Evolutionary conservation across 2,888 invertebrate species (phyloP).

Genomic region (Scaptomyza parva): DNA sequence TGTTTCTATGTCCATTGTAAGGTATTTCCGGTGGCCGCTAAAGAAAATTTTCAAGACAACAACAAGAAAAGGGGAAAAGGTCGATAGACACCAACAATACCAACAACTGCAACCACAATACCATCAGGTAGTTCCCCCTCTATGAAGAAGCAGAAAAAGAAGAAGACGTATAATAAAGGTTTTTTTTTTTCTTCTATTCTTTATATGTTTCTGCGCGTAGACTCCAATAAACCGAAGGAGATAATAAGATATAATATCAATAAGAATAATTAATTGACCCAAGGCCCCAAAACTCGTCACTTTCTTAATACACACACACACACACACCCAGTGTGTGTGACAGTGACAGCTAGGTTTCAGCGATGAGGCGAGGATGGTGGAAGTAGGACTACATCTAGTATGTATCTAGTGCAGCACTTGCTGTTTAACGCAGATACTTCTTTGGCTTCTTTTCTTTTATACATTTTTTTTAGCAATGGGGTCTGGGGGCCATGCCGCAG

Average conservation of each 20-base stretch:
- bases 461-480: conserved; percentile 60
- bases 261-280: conserved; percentile 44
- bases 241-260: conserved; percentile 43
- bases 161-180: conserved; percentile 30
- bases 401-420: conserved; percentile 43
- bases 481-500: conserved; percentile 26
- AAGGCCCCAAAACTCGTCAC: conserved; percentile 30
- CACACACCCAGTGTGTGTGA: not conserved
- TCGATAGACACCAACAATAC: conserved; percentile 25
- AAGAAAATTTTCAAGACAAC: conserved; percentile 78
- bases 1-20: conserved; percentile 54
- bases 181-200: conserved; percentile 23
- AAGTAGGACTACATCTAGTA: not conserved
- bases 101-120: conserved; percentile 40
- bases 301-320: conserved; percentile 30
- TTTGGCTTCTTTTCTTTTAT: not conserved
- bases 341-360: not conserved
- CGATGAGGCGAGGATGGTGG: not conserved
- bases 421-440: conserved; percentile 18
- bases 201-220: conserved; percentile 13
- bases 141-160: conserved; percentile 12
- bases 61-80: conserved; percentile 41
- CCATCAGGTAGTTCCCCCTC: conserved; percentile 49
- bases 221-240: conserved; percentile 32
- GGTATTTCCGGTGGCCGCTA: conserved; percentile 69